These are phyloP conservation scores for Nomada fucata DNA, from an alignment of 2,888 invertebrate species.

Conservation along the genomic window DNA sequence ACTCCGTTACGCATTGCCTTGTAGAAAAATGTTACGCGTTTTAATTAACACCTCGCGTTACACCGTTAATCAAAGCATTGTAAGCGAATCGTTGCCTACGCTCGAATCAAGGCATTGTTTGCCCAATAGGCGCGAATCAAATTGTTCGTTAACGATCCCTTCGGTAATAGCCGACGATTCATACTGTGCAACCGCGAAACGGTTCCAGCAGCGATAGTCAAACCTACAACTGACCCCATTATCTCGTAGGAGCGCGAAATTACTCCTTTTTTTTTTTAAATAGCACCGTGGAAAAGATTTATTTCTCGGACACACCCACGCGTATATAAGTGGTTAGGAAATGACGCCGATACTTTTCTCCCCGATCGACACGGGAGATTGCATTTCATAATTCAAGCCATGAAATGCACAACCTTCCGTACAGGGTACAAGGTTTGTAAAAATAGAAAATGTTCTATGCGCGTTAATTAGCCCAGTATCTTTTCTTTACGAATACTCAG, in stretches of 20 bases:
- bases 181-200: not conserved
- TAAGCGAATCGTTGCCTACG: conserved; percentile 10
- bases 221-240: not conserved
- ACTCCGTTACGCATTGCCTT: no score
- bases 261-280: not conserved
- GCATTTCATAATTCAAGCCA: not conserved
- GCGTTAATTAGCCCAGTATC: no score
- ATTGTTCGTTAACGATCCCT: conserved; percentile 19
- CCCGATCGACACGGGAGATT: not conserved
- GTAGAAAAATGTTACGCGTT: not conserved
- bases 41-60: not conserved
- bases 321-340: not conserved
- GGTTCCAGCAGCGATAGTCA: not conserved
- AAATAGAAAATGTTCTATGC: no score
- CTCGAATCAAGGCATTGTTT: conserved; percentile 6
- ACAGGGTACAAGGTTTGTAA: no score
- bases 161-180: conserved; percentile 23
- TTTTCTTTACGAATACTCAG: no score
- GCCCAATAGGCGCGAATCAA: not conserved
- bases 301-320: not conserved
- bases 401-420: not conserved
- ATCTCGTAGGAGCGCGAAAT: conserved; percentile 9
- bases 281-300: not conserved
- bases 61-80: not conserved
- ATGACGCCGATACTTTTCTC: not conserved